Conservation (phyloP, 2,113 vertebrate genomes). For the Cyprinodon variegatus region DNA sequence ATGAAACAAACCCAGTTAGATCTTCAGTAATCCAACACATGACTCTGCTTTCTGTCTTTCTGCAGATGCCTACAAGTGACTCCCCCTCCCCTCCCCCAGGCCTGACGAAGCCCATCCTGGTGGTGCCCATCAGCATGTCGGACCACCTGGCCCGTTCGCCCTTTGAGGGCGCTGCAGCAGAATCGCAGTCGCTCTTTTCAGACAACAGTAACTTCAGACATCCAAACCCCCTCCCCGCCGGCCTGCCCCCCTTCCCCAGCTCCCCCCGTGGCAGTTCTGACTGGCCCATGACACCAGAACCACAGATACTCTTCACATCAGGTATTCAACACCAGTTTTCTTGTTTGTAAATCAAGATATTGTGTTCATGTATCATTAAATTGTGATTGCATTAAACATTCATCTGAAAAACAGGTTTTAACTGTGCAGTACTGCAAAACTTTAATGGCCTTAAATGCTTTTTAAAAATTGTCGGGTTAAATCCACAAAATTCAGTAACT, state of each 20-base stretch:
- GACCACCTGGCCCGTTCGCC: conserved; percentile 95
- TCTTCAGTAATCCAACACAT: neutral
- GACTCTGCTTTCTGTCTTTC: neutral
- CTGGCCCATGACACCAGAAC: conserved; percentile 98
- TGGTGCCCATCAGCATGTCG: conserved; percentile 92
- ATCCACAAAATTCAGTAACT: neutral
- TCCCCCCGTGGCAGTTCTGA: conserved; percentile 91
- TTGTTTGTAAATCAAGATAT: too few relatives aligned
- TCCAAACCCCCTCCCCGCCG: conserved; percentile 95
- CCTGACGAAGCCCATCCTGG: conserved; percentile 92
- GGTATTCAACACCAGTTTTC: conserved; percentile 71
- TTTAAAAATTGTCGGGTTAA: neutral
- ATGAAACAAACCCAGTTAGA: neutral
- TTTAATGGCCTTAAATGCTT: neutral
- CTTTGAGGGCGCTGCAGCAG: conserved; percentile 95
- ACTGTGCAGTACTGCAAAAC: neutral
- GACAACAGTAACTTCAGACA: conserved; percentile 97
- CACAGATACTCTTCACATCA: conserved; percentile 99
- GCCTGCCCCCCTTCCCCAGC: conserved; percentile 92
- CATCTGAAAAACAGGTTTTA: neutral
- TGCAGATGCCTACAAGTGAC: conserved; percentile 89
- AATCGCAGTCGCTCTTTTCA: conserved; percentile 98
- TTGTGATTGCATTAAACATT: neutral
- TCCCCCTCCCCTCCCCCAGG: conserved; percentile 97
- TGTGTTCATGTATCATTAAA: too few relatives aligned